Evolutionary conservation across 2,888 invertebrate species (phyloP).

Genomic region (Dicyrtomina minuta): DNA sequence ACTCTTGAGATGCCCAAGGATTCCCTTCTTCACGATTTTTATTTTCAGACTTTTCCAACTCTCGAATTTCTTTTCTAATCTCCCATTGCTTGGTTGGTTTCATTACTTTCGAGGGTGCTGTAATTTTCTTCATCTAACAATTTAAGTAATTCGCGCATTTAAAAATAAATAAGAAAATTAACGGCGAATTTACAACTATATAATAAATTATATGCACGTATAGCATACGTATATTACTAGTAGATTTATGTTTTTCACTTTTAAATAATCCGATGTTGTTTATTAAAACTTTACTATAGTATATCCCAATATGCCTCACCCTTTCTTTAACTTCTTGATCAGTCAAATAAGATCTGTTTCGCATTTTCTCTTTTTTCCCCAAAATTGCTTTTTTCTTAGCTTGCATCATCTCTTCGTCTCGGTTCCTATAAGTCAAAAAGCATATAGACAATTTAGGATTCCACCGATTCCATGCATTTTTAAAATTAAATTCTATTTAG

Average conservation of each 20-base stretch:
- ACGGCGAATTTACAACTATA: neutral
- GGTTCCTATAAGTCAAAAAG: conserved; percentile 12
- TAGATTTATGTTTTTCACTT: too few species aligned
- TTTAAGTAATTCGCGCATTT: neutral
- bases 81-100: conserved; percentile 28
- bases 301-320: conserved; percentile 14
- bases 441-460: too few species aligned
- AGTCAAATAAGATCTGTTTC: conserved; percentile 19
- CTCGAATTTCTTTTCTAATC: conserved; percentile 20
- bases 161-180: neutral
- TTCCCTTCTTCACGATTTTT: neutral
- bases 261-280: too few species aligned
- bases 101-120: conserved; percentile 10
- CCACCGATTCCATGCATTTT: neutral
- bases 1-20: neutral
- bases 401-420: conserved; percentile 26
- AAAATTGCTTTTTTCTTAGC: conserved; percentile 28
- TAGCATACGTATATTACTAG: neutral
- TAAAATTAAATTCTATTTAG: neutral
- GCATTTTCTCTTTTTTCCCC: conserved; percentile 22
- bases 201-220: neutral
- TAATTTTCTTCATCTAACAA: conserved; percentile 26
- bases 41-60: conserved; percentile 20
- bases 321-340: conserved; percentile 24
- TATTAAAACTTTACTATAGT: too few species aligned